Conservation (phyloP, 1,140 invertebrate genomes). For the Lucilia sericata region DNA sequence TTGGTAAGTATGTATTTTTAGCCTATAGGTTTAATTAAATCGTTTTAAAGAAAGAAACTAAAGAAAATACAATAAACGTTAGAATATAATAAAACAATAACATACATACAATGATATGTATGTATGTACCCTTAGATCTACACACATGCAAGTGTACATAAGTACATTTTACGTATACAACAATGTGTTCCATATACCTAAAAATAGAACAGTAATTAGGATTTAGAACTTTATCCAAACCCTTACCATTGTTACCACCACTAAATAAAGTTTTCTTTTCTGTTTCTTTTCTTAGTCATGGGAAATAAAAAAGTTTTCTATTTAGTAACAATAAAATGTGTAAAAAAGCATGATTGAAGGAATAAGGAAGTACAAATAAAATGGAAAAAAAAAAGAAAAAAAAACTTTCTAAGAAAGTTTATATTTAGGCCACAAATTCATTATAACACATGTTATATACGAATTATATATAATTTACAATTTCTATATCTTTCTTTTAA, state of each 20-base stretch:
- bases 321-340: neutral
- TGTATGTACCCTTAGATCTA: neutral
- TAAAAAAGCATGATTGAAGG: no score
- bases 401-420: neutral
- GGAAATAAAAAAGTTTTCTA: neutral
- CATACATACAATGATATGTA: neutral
- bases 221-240: neutral
- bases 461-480: no score
- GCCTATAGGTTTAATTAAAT: constrained; percentile 30
- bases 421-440: constrained; percentile 10
- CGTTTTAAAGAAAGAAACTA: neutral
- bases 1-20: neutral
- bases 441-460: neutral
- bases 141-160: neutral
- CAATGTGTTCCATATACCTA: neutral
- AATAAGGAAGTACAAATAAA: neutral
- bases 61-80: neutral
- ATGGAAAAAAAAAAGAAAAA: neutral
- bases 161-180: neutral
- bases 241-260: neutral
- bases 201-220: constrained; percentile 38
- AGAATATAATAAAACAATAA: neutral
- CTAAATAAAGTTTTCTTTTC: neutral
- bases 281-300: neutral
- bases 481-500: no score